Conservation (phyloP, 2,797 vertebrate genomes). For the Natrix natrix region DNA sequence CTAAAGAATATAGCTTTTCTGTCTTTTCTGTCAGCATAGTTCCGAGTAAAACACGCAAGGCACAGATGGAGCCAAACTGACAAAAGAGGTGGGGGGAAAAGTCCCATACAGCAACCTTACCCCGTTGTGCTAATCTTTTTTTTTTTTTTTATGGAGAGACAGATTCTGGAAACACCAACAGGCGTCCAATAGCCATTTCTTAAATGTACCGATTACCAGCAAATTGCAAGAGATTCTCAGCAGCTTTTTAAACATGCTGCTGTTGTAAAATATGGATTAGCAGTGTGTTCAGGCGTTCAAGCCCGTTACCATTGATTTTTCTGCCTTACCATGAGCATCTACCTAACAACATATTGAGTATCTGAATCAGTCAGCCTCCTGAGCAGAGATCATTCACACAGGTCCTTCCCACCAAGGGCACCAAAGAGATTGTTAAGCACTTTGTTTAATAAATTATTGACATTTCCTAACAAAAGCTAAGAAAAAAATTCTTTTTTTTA, state of each 20-base stretch:
- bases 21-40: constrained; percentile 8
- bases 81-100: background rate
- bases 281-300: background rate
- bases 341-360: background rate
- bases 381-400: background rate
- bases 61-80: constrained; percentile 5
- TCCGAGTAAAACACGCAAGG: background rate
- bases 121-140: background rate
- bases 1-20: constrained; percentile 16
- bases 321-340: background rate
- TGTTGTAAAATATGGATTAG: background rate
- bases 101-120: constrained; percentile 5
- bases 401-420: background rate
- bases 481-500: background rate
- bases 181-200: background rate
- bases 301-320: background rate
- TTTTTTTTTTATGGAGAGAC: background rate
- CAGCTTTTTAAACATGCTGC: background rate
- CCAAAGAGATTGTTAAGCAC: background rate
- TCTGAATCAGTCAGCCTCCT: background rate
- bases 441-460: background rate
- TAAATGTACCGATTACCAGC: background rate
- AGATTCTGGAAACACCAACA: constrained; percentile 10
- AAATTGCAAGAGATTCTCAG: background rate
- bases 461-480: background rate